These are phyloP conservation scores for Macaca mulatta DNA, from an alignment of 2,113 vertebrate species.

Conservation along the genomic window DNA sequence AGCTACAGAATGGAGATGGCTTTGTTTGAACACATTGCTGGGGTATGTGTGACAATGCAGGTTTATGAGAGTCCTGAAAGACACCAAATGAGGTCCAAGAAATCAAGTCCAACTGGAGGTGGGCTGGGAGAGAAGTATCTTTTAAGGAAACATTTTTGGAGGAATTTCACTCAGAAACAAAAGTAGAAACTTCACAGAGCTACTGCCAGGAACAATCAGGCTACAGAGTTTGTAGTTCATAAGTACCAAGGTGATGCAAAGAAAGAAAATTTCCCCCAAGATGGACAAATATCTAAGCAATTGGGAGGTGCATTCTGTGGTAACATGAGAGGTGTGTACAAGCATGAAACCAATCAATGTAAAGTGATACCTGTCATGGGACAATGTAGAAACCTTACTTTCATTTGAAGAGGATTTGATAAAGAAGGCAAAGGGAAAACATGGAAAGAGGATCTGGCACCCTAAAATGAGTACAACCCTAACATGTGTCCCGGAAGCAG, in stretches of 20 bases:
- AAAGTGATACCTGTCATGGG: not conserved
- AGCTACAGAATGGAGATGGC: not conserved
- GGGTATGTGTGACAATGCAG: not conserved
- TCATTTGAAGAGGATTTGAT: constrained; percentile 34
- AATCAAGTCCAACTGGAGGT: not conserved
- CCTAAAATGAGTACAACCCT: not conserved
- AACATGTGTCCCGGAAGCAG: not conserved
- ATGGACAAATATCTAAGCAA: not conserved
- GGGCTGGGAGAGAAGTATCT: not conserved
- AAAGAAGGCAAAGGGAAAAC: not conserved
- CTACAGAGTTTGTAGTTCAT: not conserved
- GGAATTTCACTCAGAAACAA: not conserved
- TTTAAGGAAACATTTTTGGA: not conserved
- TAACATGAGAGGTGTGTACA: not conserved
- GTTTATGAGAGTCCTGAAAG: not conserved
- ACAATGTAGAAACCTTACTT: not conserved
- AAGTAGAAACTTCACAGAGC: not conserved
- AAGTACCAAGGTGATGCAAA: not conserved
- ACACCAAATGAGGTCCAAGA: not conserved
- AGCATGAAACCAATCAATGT: not conserved
- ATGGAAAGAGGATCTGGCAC: not conserved
- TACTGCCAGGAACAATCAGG: not conserved
- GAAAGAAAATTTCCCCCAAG: not conserved
- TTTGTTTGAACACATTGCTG: not conserved
- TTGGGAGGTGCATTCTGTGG: not conserved